Evolutionary conservation across 35 echinoderm and acorn worm genomes (phyloP).

Genomic region (Nesometra sesokonis): DNA sequence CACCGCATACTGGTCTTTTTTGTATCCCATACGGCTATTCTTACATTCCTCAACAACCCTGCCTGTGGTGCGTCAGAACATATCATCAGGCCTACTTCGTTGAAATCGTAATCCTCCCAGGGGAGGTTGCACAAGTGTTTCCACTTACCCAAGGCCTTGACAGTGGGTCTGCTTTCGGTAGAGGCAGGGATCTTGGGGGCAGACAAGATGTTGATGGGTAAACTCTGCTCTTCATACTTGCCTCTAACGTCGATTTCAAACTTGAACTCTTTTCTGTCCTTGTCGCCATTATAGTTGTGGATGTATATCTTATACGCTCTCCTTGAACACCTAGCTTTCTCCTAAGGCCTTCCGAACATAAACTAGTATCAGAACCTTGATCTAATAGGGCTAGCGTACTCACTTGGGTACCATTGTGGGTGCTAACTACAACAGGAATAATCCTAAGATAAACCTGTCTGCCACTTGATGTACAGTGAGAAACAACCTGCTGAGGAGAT

Average conservation of each 20-base stretch:
- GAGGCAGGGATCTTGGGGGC: slow-evolving; percentile 7
- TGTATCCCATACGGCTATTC: neutral
- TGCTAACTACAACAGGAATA: too few relatives aligned
- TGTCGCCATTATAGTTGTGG: too few relatives aligned
- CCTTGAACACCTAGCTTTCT: too few relatives aligned
- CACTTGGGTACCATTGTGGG: too few relatives aligned
- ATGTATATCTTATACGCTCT: too few relatives aligned
- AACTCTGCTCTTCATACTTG: slow-evolving; percentile 11
- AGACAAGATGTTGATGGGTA: slow-evolving; percentile 13
- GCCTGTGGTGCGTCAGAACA: slow-evolving; percentile 3
- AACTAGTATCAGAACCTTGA: too few relatives aligned
- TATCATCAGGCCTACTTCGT: slow-evolving; percentile 3
- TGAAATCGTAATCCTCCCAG: neutral
- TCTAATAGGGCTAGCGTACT: too few relatives aligned
- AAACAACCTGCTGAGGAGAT: too few relatives aligned
- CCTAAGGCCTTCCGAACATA: too few relatives aligned
- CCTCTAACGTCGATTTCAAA: slow-evolving; percentile 10
- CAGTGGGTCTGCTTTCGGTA: neutral
- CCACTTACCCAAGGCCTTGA: neutral
- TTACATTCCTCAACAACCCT: neutral
- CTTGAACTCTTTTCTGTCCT: slow-evolving; percentile 11
- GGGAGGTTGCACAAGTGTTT: neutral
- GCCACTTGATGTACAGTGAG: too few relatives aligned
- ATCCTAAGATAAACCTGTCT: too few relatives aligned
- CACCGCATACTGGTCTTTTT: slow-evolving; percentile 6